A percentile compares a stretch with the other conserved stretches of the same genome.
These are phyloP conservation scores for Temnothorax nylanderi DNA, from an alignment of 1,140 invertebrate genomes.

Conservation along the genomic window DNA sequence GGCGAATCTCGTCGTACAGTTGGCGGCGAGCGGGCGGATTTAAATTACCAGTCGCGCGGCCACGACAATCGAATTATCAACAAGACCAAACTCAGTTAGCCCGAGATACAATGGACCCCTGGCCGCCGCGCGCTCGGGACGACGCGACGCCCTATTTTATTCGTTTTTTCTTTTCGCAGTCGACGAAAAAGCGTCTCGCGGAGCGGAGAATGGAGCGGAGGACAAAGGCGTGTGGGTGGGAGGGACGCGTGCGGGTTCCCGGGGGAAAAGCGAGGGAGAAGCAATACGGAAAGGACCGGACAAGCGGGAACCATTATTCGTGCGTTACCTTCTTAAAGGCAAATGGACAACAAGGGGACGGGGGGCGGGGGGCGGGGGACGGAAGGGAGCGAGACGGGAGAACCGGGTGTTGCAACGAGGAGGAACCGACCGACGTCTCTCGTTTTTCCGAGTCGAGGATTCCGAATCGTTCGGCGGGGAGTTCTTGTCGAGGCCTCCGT, in stretches of 20 bases:
- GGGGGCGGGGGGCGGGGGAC: background rate
- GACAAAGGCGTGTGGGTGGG: conserved; percentile 19
- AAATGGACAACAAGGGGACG: background rate
- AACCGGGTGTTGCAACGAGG: background rate
- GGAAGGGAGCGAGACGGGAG: background rate
- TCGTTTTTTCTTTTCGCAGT: background rate
- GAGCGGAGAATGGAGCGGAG: conserved; percentile 23
- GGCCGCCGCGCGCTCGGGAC: background rate
- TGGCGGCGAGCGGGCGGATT: conserved; percentile 6
- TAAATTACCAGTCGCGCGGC: conserved; percentile 50
- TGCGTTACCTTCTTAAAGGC: conserved; percentile 48
- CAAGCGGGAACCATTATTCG: conserved; percentile 58
- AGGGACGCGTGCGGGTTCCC: background rate
- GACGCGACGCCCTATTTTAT: conserved; percentile 27
- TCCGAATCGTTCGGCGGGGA: background rate
- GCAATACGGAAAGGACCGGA: background rate
- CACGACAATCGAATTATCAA: conserved; percentile 55
- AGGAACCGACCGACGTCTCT: background rate
- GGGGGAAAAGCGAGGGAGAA: background rate
- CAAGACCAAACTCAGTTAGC: conserved; percentile 52
- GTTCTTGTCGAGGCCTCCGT: conserved; percentile 39
- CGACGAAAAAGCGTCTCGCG: conserved; percentile 33
- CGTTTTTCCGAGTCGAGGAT: conserved; percentile 59
- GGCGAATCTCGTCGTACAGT: background rate
- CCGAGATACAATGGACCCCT: conserved; percentile 40